Percentiles rank a stretch among this genome's conserved stretches.
Evolutionary conservation across 2,113 vertebrate species (phyloP).

Genomic region (Notothenia coriiceps): DNA sequence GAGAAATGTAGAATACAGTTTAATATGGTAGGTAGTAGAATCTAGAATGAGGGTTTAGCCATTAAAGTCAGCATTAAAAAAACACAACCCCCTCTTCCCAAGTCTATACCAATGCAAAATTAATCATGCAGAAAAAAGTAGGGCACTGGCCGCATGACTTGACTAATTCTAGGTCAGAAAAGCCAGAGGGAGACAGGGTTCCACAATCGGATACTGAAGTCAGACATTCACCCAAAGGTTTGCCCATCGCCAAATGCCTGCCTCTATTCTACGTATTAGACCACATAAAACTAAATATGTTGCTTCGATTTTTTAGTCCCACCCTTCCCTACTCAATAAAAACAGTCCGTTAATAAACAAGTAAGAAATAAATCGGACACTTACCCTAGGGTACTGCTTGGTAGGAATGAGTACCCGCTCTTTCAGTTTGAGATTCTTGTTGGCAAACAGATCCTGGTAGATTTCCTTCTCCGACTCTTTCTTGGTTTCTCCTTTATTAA

Average conservation of each 20-base stretch:
- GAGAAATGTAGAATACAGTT: background rate
- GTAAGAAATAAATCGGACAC: background rate
- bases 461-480: conserved; percentile 92
- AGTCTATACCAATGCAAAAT: background rate
- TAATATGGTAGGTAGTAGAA: background rate
- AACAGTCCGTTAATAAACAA: no score
- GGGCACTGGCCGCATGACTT: background rate
- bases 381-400: conserved; percentile 95
- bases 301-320: background rate
- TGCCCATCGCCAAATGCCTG: no score
- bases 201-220: background rate
- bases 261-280: background rate
- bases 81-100: background rate
- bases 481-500: conserved; percentile 94
- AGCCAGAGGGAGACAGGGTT: background rate
- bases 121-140: conserved; percentile 4
- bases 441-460: conserved; percentile 95
- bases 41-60: no score
- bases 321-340: background rate
- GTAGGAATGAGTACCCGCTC: conserved; percentile 96
- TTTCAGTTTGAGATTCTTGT: conserved; percentile 95
- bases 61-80: background rate
- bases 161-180: background rate
- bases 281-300: no score
- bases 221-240: no score